Evolutionary conservation across 2,888 invertebrate genomes (phyloP), one percentile per base, ranked within the genome.

Genomic region (Agriotes lineatus): DNA sequence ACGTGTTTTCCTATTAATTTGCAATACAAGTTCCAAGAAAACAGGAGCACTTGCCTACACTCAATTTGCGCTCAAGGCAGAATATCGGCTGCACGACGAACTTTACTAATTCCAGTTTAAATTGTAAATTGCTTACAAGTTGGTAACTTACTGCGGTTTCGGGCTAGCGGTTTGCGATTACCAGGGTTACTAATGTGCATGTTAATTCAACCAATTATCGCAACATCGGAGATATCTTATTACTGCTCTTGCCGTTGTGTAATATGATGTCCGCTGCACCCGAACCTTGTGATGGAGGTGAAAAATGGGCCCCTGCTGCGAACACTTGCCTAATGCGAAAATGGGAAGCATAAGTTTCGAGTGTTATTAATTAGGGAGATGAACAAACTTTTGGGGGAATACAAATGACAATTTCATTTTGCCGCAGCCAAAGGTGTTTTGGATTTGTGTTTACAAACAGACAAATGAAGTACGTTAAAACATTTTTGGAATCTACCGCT

Each of bases 71-170:
- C 22, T 22, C n/a, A 18, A 1, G 18, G 48, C 7, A 52, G 18
- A 7, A 30, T 60, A 48, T 45, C 33, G 48, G 35, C 58, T 20
- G 44, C 58, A 59, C 25, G 59, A 54, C 58, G 68, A 69, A 70
- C 62, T 65, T 25, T 62, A 59, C 67, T 70, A 70, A 72, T 70
- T 68, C 57, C 64, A 58, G 61, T 70, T 68, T 61, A 65, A 62
- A 59, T 69, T 65, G 67, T 62, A 66, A 70, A 64, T 74, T 70
- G 65, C 58, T 65, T 54, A 65, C 59, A 85, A 85, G 61, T 84
- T 85, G 84, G 82, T 83, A 84, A 85, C 85, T 86, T 86, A 86
- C 85, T 85, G 85, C 84, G 82, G 85, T 84, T 85, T 85, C 85
- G 86, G 86, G 6, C 16, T 48, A 86, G 86, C 85, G 82, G 82